Conservation (phyloP, 2,888 invertebrate genomes). For the Spialia ferax region DNA sequence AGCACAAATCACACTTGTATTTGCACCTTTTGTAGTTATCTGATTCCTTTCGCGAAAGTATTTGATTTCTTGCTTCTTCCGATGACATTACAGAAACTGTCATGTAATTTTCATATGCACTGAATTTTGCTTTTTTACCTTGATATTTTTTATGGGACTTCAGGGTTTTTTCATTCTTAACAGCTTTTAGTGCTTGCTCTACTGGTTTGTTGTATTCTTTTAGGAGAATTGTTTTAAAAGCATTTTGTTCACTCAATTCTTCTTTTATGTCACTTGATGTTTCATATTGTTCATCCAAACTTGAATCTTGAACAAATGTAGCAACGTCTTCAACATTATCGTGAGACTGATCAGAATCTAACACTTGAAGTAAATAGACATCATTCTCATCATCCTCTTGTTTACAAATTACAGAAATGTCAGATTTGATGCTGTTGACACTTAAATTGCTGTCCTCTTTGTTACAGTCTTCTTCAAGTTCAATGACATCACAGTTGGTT, state of each 20-base stretch:
- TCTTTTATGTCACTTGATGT: neutral
- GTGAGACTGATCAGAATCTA: neutral
- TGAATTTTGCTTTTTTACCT: neutral
- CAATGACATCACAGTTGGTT: neutral
- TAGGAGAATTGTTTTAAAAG: too few species aligned
- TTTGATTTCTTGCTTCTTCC: constrained; percentile 56
- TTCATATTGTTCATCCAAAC: neutral
- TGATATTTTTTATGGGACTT: too few species aligned
- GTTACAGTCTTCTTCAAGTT: neutral
- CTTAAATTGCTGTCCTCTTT: neutral
- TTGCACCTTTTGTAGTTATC: constrained; percentile 54
- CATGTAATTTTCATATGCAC: constrained; percentile 54
- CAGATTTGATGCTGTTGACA: neutral
- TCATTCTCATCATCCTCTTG: neutral
- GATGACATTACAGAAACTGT: constrained; percentile 52
- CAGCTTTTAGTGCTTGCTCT: neutral
- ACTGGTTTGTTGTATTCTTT: neutral
- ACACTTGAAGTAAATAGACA: neutral
- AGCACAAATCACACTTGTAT: constrained; percentile 59
- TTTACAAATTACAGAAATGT: neutral
- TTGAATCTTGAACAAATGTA: neutral
- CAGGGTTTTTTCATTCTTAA: neutral
- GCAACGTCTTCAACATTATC: neutral
- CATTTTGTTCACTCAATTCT: neutral
- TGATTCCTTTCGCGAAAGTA: constrained; percentile 56